Conservation (phyloP, 2,888 invertebrate species). For the Pinctada fucata region DNA sequence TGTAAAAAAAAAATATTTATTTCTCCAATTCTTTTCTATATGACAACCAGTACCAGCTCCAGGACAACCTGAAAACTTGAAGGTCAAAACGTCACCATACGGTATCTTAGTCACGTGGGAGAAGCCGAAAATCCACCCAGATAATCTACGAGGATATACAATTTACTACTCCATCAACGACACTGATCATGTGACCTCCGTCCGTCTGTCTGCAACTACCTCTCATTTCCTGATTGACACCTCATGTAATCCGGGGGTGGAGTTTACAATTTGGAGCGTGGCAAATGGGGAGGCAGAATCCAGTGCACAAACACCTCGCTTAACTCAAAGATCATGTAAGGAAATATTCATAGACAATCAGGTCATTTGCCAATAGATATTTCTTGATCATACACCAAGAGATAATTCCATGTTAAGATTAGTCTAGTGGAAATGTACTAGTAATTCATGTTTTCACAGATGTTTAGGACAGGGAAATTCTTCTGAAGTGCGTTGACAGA, state of each 20-base stretch:
- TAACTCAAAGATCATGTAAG: too few relatives aligned
- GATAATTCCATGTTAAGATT: too few relatives aligned
- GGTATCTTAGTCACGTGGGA: neutral
- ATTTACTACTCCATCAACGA: neutral
- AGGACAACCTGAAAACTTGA: neutral
- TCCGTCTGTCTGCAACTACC: neutral
- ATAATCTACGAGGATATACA: neutral
- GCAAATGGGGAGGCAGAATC: neutral
- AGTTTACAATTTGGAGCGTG: neutral
- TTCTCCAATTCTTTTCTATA: neutral
- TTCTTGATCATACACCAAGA: too few relatives aligned
- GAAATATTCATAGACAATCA: too few relatives aligned
- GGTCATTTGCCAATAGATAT: too few relatives aligned
- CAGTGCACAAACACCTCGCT: too few relatives aligned
- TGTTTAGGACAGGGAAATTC: too few relatives aligned
- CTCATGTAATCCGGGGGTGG: neutral
- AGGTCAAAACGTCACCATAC: neutral
- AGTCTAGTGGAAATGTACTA: too few relatives aligned
- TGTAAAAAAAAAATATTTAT: too few relatives aligned
- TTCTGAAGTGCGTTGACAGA: too few relatives aligned
- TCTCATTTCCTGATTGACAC: neutral
- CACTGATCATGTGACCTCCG: neutral
- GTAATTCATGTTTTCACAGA: too few relatives aligned
- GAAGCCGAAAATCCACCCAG: neutral
- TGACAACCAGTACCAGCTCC: neutral